These are phyloP conservation scores for Corythoichthys haematopterus DNA, from an alignment of 2,113 vertebrate species.

Conservation along the genomic window DNA sequence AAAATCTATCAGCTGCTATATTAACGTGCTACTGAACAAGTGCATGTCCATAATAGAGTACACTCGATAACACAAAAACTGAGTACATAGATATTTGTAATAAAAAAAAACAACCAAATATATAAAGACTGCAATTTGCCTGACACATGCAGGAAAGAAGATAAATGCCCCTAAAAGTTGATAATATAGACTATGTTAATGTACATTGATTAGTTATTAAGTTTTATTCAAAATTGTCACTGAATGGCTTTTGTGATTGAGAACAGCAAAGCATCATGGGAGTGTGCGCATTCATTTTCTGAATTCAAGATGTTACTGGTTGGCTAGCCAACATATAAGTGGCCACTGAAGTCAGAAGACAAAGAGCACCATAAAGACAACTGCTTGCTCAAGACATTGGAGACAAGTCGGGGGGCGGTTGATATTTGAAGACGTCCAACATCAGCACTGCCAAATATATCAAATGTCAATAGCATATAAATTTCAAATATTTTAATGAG, in stretches of 20 bases:
- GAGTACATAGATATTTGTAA: background rate
- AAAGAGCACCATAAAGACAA: background rate
- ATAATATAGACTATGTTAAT: background rate
- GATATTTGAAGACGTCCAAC: constrained; percentile 48
- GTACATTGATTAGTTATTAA: constrained; percentile 1
- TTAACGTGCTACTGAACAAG: background rate
- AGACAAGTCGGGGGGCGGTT: constrained; percentile 37
- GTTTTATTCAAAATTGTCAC: constrained; percentile 43
- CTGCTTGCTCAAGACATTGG: constrained; percentile 52
- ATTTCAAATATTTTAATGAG: background rate
- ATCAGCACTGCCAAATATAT: constrained; percentile 58
- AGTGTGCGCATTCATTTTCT: background rate
- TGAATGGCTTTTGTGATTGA: constrained; percentile 43
- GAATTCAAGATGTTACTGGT: background rate
- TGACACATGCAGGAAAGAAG: constrained; percentile 5
- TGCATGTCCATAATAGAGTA: background rate
- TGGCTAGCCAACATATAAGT: background rate
- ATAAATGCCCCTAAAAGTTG: background rate
- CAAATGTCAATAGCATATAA: background rate
- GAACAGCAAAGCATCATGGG: constrained; percentile 7
- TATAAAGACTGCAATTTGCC: constrained; percentile 13
- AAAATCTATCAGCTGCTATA: background rate
- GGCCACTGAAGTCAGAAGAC: background rate
- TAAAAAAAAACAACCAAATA: background rate
- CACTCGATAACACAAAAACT: background rate